Conservation (phyloP, 2,888 invertebrate genomes). For the Caenorhabditis wallacei region DNA sequence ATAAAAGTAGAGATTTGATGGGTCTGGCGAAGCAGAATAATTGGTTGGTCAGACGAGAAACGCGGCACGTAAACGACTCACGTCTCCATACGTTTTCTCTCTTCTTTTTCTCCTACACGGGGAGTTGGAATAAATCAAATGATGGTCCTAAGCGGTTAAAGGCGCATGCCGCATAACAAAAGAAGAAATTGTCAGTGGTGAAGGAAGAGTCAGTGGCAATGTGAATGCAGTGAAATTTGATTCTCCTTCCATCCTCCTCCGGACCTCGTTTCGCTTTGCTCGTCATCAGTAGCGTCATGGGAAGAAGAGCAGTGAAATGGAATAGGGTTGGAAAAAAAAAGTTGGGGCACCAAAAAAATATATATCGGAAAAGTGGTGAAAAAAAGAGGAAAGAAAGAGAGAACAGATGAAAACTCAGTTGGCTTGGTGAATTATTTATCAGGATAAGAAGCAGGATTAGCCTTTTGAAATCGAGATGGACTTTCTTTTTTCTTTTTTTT, state of each 20-base stretch:
- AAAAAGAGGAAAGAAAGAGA: conserved; percentile 5
- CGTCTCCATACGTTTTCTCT: conserved; percentile 3
- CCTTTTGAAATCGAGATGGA: conserved; percentile 1
- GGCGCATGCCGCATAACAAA: neutral
- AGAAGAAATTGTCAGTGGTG: neutral
- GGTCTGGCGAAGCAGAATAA: conserved; percentile 53
- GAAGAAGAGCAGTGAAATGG: conserved; percentile 36
- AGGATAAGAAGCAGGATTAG: conserved; percentile 16
- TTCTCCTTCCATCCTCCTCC: conserved; percentile 14
- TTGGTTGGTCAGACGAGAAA: conserved; percentile 36
- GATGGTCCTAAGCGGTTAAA: conserved; percentile 30
- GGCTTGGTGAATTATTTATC: conserved; percentile 49
- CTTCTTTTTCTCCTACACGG: neutral
- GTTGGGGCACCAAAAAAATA: conserved; percentile 11
- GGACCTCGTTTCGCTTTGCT: conserved; percentile 44
- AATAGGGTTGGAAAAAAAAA: conserved; percentile 10
- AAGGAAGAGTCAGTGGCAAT: conserved; percentile 17
- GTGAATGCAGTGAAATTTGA: conserved; percentile 53
- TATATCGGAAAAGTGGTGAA: conserved; percentile 20
- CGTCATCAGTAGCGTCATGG: conserved; percentile 48
- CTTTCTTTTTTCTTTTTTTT: neutral
- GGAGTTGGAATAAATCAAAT: conserved; percentile 38
- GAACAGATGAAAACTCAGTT: conserved; percentile 35
- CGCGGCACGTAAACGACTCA: conserved; percentile 44
- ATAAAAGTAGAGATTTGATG: conserved; percentile 45